Evolutionary conservation across 1,140 invertebrate species (phyloP).

Genomic region (Helicoverpa armigera): DNA sequence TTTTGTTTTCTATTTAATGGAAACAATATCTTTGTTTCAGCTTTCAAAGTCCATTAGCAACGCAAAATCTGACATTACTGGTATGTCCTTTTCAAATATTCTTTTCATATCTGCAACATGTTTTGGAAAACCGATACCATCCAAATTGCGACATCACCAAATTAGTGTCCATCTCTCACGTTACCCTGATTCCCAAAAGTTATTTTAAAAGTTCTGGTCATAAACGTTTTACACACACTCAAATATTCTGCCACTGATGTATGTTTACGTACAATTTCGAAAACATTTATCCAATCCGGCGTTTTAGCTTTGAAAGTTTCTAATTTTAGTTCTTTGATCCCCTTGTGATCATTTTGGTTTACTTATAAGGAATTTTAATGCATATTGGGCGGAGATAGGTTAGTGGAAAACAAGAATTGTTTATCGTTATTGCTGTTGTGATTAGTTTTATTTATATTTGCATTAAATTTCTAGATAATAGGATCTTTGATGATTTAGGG

Average conservation of each 20-base stretch:
- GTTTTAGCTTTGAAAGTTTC: conserved; percentile 68
- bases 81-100: neutral
- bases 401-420: conserved; percentile 23
- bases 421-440: conserved; percentile 31
- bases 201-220: conserved; percentile 55
- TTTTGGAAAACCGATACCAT: neutral
- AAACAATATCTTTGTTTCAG: no score
- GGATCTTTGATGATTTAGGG: neutral
- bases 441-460: conserved; percentile 13
- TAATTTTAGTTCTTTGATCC: conserved; percentile 76
- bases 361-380: conserved; percentile 50
- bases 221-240: conserved; percentile 48
- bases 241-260: conserved; percentile 53
- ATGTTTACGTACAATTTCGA: conserved; percentile 72
- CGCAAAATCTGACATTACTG: neutral
- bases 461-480: neutral
- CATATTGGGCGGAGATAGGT: conserved; percentile 36
- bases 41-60: no score
- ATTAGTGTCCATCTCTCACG: conserved; percentile 2
- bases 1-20: no score
- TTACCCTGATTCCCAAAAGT: conserved; percentile 10
- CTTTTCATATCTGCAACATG: neutral
- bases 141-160: conserved; percentile 10
- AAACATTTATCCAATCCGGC: conserved; percentile 67
- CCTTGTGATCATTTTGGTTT: conserved; percentile 50